A percentile compares a stretch with the other conserved stretches of the same genome.
phyloP scores from a whole-genome alignment of 2,797 vertebrate species.

The Tauraco hartlaubi region DNA sequence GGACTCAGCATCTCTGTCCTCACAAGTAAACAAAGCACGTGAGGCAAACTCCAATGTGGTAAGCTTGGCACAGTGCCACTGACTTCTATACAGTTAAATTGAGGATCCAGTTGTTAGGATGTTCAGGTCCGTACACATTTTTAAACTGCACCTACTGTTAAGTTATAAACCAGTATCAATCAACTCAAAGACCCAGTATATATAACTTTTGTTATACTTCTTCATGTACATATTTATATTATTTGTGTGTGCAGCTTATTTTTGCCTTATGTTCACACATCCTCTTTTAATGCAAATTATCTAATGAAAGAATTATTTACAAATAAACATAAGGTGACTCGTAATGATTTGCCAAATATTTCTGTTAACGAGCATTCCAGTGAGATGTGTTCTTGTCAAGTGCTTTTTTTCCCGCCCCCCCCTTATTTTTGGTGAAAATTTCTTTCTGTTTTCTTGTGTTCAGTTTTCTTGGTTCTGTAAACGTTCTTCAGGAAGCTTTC shows the following conservation, averaged over 20 bases:
- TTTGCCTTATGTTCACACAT: neutral
- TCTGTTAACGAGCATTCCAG: neutral
- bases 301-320: neutral
- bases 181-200: neutral
- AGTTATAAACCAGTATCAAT: neutral
- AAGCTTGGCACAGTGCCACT: neutral
- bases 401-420: neutral
- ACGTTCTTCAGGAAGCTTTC: neutral
- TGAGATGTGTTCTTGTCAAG: neutral
- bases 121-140: neutral
- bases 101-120: neutral
- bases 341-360: neutral
- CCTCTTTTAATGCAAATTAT: neutral
- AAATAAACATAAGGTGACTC: neutral
- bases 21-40: neutral
- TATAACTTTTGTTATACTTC: neutral
- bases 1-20: neutral
- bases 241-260: neutral
- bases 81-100: neutral
- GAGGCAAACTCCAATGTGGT: neutral
- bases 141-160: neutral
- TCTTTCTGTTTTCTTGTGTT: neutral
- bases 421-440: neutral
- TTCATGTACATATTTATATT: neutral
- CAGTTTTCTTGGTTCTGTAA: neutral